phyloP scores from a whole-genome alignment of 1,140 invertebrate genomes.

The Drosophila truncata region DNA sequence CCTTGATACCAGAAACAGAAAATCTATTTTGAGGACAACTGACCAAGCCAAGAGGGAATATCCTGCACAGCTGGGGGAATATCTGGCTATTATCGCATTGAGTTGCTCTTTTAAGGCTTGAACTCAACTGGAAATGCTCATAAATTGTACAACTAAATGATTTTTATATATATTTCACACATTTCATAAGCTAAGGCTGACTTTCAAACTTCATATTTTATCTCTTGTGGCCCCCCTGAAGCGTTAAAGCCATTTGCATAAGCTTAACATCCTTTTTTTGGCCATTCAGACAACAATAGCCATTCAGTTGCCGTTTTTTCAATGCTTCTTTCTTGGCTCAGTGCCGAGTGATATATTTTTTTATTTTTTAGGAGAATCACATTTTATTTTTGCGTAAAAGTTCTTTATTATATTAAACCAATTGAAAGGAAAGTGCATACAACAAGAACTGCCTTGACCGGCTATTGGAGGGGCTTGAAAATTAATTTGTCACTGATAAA shows the following conservation, averaged over 20 bases:
- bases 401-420: constrained; percentile 29
- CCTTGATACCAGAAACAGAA: constrained; percentile 61
- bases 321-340: constrained; percentile 7
- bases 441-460: constrained; percentile 35
- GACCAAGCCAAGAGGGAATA: constrained; percentile 25
- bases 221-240: constrained; percentile 11
- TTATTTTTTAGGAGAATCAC: constrained; percentile 10
- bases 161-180: too few species aligned
- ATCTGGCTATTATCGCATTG: constrained; percentile 12
- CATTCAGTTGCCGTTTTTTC: constrained; percentile 28
- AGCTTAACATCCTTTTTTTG: constrained; percentile 39
- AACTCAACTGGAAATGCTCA: too few species aligned
- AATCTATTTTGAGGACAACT: constrained; percentile 64
- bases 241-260: constrained; percentile 45
- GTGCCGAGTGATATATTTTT: constrained; percentile 2
- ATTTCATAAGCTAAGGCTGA: too few species aligned
- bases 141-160: too few species aligned
- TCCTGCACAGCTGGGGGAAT: not conserved
- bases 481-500: constrained; percentile 71
- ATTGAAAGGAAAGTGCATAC: constrained; percentile 25
- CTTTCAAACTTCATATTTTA: constrained; percentile 39
- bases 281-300: constrained; percentile 29
- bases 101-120: not conserved
- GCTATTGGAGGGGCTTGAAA: constrained; percentile 52
- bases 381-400: constrained; percentile 32